A percentile compares a stretch with the other conserved stretches of the same genome.
Evolutionary conservation across 2,797 vertebrate genomes (phyloP).

Genomic region (Diceros bicornis): DNA sequence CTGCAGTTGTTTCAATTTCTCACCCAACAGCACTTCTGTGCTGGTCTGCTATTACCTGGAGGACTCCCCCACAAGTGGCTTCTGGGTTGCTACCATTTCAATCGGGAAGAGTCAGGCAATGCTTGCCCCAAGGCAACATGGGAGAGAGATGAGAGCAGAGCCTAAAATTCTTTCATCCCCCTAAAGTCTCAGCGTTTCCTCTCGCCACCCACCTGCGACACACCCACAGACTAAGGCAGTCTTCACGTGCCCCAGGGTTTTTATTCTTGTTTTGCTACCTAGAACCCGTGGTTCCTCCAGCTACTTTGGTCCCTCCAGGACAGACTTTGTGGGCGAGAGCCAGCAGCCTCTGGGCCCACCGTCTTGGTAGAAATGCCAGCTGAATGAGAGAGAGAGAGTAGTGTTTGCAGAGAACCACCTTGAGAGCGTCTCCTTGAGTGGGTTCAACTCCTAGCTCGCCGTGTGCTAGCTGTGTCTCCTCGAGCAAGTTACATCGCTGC

Average conservation of each 20-base stretch:
- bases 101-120: background rate
- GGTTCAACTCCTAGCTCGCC: background rate
- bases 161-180: background rate
- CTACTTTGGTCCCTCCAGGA: background rate
- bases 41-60: background rate
- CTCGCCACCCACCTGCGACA: background rate
- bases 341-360: background rate
- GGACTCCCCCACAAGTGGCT: background rate
- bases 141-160: no score
- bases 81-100: background rate
- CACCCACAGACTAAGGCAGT: background rate
- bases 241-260: background rate
- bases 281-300: background rate
- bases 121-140: background rate
- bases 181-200: background rate
- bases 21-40: background rate
- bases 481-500: background rate
- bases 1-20: background rate
- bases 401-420: background rate
- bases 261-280: background rate
- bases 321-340: background rate
- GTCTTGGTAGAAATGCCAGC: background rate
- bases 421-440: no score
- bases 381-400: fast-evolving
- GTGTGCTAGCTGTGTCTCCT: background rate